Conservation (phyloP, 2,888 invertebrate genomes). For the Acanthosepion lycidas region DNA sequence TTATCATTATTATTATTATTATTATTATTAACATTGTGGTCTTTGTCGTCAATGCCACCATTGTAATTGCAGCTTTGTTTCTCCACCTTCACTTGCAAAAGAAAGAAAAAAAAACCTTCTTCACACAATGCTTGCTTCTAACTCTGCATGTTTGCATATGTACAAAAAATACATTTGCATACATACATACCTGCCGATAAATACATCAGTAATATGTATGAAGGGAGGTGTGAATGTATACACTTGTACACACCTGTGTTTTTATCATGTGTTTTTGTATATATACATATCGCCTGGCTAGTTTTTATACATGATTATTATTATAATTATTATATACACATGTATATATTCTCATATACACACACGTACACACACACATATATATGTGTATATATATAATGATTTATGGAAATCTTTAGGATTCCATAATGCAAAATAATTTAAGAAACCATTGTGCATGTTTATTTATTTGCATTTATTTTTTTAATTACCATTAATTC, state of each 20-base stretch:
- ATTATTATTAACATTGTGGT: slow-evolving; percentile 33
- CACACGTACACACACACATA: not conserved
- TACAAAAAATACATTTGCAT: not conserved
- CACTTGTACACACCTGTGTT: not conserved
- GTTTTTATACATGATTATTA: slow-evolving; percentile 20
- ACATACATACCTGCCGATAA: not conserved
- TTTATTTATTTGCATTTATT: not conserved
- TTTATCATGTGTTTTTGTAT: not conserved
- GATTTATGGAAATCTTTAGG: too few relatives aligned
- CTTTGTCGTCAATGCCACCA: not conserved
- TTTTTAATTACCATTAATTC: slow-evolving; percentile 4
- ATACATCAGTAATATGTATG: not conserved
- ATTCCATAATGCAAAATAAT: slow-evolving; percentile 37
- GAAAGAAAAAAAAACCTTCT: not conserved
- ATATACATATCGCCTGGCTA: slow-evolving; percentile 23
- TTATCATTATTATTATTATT: slow-evolving; percentile 4
- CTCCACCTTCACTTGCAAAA: not conserved
- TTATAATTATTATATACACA: not conserved
- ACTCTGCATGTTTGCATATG: not conserved
- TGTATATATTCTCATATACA: not conserved
- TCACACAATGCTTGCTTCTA: not conserved
- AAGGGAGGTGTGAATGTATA: not conserved
- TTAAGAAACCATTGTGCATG: not conserved
- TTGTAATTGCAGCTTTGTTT: not conserved
- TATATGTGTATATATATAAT: not conserved